Base-by-base conservation (phyloP, 2,888 invertebrate species). In the Pheosia gnoma region DNA sequence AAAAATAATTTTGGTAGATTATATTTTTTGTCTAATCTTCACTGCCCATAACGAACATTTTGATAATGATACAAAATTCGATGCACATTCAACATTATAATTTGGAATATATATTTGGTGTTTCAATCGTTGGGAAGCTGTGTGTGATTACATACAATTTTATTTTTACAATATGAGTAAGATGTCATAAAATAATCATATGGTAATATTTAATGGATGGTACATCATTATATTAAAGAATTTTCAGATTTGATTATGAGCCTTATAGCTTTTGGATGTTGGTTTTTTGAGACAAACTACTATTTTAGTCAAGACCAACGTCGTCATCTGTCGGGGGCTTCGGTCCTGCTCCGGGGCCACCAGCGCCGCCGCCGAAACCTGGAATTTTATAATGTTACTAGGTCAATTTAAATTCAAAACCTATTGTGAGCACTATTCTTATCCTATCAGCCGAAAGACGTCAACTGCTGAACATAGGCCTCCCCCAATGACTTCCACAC, bases 251-350 rank as follows among this genome's bases (percentile, higher is more conserved):
- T 59, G 66, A 70, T 70, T 62, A 61, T 13, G 61, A 67, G 25
- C 47, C n/a, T 47, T 4, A 60, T 67, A 71, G 25, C 47, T 47
- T 47, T n/a, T 47, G n/a, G 25, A 71, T 58, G 63, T 63, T 68
- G 65, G 60, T 60, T 47, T 47, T n/a, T 5, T 63, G 60, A 41
- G 60, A 71, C 63, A 66, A 61, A 65, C 65, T 62, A 58, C 52
- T 57, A 61, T 58, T 74, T 80, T 95, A 96, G 83, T 96, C 96
- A 54, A 96, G 94, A 59, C 95, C 96, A 61, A 96, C 95, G 75
- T 96, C 96, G 60, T 95, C 95, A 66, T 94, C 94, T 2, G 92
- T 83, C 56, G 91, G 87, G 37, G 92, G 88, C 57, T 91, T 85
- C 61, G 74, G 80, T 36, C 75, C 86, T 60, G 77, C 79, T 59